Base-by-base conservation (phyloP, 1,140 invertebrate genomes). In the Anoplolepis gracilipes region DNA sequence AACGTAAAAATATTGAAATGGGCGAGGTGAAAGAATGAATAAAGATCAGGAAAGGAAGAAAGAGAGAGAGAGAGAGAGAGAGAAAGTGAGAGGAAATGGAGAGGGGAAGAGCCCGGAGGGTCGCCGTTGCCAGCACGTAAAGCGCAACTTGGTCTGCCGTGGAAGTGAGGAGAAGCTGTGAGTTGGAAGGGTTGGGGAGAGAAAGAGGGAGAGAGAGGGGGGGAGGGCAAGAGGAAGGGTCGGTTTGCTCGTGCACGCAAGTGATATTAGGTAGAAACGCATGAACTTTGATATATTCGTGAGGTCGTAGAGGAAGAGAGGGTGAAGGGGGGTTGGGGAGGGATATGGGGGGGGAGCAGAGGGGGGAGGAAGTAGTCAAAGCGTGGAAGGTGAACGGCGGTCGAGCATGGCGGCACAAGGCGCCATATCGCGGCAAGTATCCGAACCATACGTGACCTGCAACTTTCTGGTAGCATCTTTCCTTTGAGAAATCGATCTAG, bases 211-310 rank as follows among this genome's bases (percentile, higher is more conserved):
- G 39, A 87, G 11, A 10, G 39, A 13, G 2, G 10, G 39, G 39
- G 39, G 39, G 39, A 10, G 8, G 36, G 39, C 39, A 39, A 10
- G 39, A 10, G 39, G 42, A 87, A 61, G 49, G 84, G 76, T 61
- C 61, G 75, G 75, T 79, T 76, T 69, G 67, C 64, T 91, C 89
- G 91, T 93, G 93, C 93, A 94, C 92, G 92, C 92, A 91, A 93
- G 91, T 92, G 92, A 94, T 95, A 94, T 94, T 94, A 94, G 93
- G 94, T 94, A 93, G 93, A 93, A 94, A 94, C 93, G 93, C 93
- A 94, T 94, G 93, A 95, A 94, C 94, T 94, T 94, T 95, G 94
- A 95, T 94, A 94, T 94, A 94, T 94, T 93, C 88, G 89, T 88
- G 87, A 90, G 88, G 87, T 85, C 19, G 86, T 61, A 67, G n/a